A percentile compares a stretch with the other conserved stretches of the same genome.
Evolutionary conservation across 1,140 invertebrate species (phyloP).

Genomic region (Eueides isabella): DNA sequence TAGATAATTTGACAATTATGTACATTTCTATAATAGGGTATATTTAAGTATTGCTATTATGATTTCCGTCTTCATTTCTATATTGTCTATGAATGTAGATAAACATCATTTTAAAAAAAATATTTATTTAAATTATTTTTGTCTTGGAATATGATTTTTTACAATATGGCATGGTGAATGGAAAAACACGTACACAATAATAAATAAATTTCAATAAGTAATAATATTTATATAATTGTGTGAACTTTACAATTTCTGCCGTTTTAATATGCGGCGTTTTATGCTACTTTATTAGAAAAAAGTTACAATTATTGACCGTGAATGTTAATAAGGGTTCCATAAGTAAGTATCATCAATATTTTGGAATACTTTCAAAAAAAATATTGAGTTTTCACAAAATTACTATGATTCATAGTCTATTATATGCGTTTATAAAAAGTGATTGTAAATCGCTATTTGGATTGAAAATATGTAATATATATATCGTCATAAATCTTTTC

Average conservation of each 20-base stretch:
- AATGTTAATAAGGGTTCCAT: background rate
- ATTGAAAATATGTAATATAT: no score
- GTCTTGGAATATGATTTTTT: background rate
- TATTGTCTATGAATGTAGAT: background rate
- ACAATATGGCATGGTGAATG: background rate
- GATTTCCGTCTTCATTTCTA: background rate
- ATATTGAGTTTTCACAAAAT: background rate
- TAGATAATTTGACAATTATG: background rate
- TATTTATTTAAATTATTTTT: background rate
- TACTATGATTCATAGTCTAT: background rate
- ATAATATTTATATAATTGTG: background rate
- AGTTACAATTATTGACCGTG: background rate
- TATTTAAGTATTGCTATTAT: slow-evolving; percentile 4
- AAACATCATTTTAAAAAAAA: background rate
- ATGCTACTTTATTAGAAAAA: background rate
- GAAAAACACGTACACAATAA: background rate
- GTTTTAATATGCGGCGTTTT: background rate
- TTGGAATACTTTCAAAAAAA: background rate
- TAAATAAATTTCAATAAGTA: background rate
- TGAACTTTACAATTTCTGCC: background rate
- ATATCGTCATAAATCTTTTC: background rate
- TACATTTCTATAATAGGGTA: background rate
- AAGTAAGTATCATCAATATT: background rate
- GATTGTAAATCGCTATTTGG: no score
- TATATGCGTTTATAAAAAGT: no score